Evolutionary conservation across 1,140 invertebrate species (phyloP).

Genomic region (Pollicipes pollicipes): DNA sequence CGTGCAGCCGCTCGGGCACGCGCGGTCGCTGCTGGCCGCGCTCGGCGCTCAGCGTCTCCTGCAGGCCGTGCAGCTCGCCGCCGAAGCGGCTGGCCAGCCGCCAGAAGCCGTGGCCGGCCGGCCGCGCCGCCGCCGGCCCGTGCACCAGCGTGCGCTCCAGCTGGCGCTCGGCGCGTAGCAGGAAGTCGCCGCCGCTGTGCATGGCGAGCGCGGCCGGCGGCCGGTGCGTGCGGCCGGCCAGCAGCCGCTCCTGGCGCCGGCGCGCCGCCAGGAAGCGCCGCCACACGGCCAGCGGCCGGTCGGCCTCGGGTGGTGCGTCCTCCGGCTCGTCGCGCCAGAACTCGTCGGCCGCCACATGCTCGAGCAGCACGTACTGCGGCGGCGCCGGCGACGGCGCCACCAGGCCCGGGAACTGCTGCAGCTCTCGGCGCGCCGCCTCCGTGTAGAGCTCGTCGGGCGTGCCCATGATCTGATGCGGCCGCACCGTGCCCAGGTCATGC

Average conservation of each 20-base stretch:
- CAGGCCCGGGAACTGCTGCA: neutral
- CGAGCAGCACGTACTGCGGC: neutral
- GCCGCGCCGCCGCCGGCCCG: too few species aligned
- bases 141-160: neutral
- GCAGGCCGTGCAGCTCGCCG: neutral
- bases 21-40: neutral
- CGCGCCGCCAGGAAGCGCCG: neutral
- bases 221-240: neutral
- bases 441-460: neutral
- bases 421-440: neutral
- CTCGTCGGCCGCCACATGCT: neutral
- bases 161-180: neutral
- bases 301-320: neutral
- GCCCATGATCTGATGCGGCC: neutral
- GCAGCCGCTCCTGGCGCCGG: neutral
- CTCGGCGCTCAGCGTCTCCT: neutral
- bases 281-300: neutral
- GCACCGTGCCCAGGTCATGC: neutral
- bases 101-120: neutral
- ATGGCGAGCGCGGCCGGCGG: neutral
- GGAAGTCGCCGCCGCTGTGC: neutral
- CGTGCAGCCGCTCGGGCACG: neutral
- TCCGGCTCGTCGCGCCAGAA: neutral
- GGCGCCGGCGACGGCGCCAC: too few species aligned
- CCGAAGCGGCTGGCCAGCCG: neutral